Evolutionary conservation across 2,113 vertebrate genomes (phyloP), one percentile per base, ranked within the genome.

Genomic region (Empidonax traillii): DNA sequence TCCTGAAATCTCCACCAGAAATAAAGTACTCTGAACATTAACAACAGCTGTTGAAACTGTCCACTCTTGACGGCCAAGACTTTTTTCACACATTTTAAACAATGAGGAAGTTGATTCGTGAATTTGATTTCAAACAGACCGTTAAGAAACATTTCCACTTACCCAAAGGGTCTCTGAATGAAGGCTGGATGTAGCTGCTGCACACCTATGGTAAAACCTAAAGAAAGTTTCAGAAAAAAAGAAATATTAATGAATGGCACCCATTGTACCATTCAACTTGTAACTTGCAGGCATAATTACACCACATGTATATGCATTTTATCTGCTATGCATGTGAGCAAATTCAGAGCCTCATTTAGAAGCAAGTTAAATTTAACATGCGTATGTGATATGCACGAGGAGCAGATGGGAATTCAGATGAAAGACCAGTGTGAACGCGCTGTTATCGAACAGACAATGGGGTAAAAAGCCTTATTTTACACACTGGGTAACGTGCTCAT

Each of bases 81-180:
- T 71, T 39, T 67, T 55, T 66, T 58, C 91, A 81, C 8, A 5
- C 68, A 28, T 85, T 85, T 81, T 46, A 84, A 92, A 91, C 75
- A 79, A 71, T 8, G 56, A 80, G 79, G 68, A 95, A 94, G 76
- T 71, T 28, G 78, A 67, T 56, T 94, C 12, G 68, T 11, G 30
- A 89, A 81, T 88, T 51, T 47, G n/a, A 62, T 68, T 85, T 90
- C 84, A 88, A 92, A 79, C 53, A 56, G 58, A 52, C 69, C 44
- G 30, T 51, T 89, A 94, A 90, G 76, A 58, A 94, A 77, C 66
- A 43, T 21, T 28, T 49, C 28, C 89, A 98, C 99, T 99, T 98
- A 99, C 99, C 99, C 99, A 82, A 99, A 99, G 63, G 99, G 98
- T 97, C 99, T 98, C 98, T 99, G 99, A 97, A 99, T 98, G 95